Evolutionary conservation across 2,888 invertebrate genomes (phyloP).

Genomic region (Lomographa bimaculata): DNA sequence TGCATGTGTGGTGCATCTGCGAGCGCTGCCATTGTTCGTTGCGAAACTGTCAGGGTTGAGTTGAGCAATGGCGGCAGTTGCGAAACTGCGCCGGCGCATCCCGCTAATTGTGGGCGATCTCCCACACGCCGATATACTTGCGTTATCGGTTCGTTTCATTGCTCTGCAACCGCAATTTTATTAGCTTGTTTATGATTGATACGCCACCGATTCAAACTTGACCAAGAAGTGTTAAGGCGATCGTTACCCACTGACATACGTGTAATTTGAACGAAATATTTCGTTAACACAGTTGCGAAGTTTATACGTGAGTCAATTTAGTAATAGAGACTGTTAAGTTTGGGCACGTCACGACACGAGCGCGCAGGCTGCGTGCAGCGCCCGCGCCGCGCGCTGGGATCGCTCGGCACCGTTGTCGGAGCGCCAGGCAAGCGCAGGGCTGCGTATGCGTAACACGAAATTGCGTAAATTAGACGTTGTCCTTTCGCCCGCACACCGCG

Average conservation of each 20-base stretch:
- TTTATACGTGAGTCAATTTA: slow-evolving; percentile 71
- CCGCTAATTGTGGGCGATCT: slow-evolving; percentile 76
- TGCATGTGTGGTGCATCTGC: slow-evolving; percentile 79
- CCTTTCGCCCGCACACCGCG: slow-evolving; percentile 54
- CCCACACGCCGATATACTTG: slow-evolving; percentile 46
- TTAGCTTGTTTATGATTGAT: slow-evolving; percentile 21
- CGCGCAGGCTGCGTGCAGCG: slow-evolving; percentile 37
- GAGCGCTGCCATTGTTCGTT: slow-evolving; percentile 74
- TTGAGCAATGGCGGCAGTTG: slow-evolving; percentile 73
- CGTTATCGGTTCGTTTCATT: slow-evolving; percentile 10
- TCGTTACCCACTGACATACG: slow-evolving; percentile 49
- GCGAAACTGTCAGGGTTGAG: slow-evolving; percentile 81
- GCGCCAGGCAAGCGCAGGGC: slow-evolving; percentile 30
- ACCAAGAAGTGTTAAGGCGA: slow-evolving; percentile 59
- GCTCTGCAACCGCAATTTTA: slow-evolving; percentile 1
- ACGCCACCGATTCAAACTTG: slow-evolving; percentile 50
- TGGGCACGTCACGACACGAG: slow-evolving; percentile 54
- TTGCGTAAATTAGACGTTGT: slow-evolving; percentile 62
- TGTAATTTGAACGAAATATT: slow-evolving; percentile 63
- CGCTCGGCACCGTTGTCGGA: too few species aligned
- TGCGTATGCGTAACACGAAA: slow-evolving; percentile 45
- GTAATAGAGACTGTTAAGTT: slow-evolving; percentile 60
- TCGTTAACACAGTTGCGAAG: slow-evolving; percentile 71
- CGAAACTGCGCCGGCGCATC: slow-evolving; percentile 70
- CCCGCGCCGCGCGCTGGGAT: slow-evolving; percentile 19